These are phyloP conservation scores for Amblyornis subalaris DNA, from an alignment of 2,113 vertebrate genomes.

Conservation along the genomic window DNA sequence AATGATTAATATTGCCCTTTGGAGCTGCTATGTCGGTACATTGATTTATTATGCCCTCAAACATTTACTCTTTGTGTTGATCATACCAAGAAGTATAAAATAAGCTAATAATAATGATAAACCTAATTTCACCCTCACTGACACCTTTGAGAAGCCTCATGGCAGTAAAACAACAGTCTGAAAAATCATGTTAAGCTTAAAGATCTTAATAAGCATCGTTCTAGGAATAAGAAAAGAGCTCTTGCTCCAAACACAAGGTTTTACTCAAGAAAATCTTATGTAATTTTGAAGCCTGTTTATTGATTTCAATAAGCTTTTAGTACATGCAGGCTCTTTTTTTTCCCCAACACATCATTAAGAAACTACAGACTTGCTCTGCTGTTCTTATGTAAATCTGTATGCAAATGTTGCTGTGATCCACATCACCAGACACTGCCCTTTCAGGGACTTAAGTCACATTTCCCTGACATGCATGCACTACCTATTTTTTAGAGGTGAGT, in stretches of 20 bases:
- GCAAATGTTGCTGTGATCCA: neutral
- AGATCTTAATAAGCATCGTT: neutral
- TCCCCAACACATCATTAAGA: neutral
- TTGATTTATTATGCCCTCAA: neutral
- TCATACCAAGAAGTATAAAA: neutral
- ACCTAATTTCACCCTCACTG: neutral
- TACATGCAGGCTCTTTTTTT: neutral
- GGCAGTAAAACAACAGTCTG: neutral
- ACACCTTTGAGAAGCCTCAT: neutral
- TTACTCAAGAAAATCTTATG: neutral
- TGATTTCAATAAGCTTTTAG: neutral
- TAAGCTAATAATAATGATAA: neutral
- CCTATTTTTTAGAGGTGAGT: neutral
- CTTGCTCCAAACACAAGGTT: neutral
- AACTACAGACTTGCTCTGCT: neutral
- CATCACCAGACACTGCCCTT: neutral
- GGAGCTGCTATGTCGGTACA: neutral
- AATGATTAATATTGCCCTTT: neutral
- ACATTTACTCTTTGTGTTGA: neutral
- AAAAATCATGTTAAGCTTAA: neutral
- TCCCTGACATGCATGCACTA: neutral
- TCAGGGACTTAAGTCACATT: fast-evolving
- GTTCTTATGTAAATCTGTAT: neutral
- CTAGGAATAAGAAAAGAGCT: neutral
- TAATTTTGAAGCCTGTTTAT: neutral